Percentiles rank a stretch among this genome's conserved stretches.
These are phyloP conservation scores for Drosophila murphyi DNA, from an alignment of 1,140 invertebrate species.

Conservation along the genomic window DNA sequence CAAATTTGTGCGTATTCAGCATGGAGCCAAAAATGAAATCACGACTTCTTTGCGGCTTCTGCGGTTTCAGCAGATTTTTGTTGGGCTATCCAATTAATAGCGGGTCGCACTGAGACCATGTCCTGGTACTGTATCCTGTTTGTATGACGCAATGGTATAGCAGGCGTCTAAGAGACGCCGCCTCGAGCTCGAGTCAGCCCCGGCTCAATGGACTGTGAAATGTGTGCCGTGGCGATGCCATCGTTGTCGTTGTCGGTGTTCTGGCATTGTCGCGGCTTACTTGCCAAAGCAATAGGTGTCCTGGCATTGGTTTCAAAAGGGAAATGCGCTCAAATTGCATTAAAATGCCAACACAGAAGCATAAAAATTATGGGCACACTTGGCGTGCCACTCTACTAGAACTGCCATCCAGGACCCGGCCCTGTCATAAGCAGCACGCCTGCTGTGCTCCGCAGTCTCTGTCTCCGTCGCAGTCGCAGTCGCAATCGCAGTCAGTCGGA, in stretches of 20 bases:
- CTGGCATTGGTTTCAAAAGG: constrained; percentile 82
- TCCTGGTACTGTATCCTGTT: constrained; percentile 55
- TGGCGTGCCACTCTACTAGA: constrained; percentile 48
- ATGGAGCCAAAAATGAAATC: constrained; percentile 57
- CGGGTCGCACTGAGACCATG: constrained; percentile 12
- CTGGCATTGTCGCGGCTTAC: constrained; percentile 56
- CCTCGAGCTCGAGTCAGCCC: constrained; percentile 21
- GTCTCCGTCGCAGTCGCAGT: constrained; percentile 41
- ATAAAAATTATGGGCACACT: constrained; percentile 81
- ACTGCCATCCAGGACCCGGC: constrained; percentile 18
- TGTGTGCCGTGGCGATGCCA: constrained; percentile 58
- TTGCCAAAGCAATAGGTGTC: constrained; percentile 83
- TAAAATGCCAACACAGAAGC: constrained; percentile 81
- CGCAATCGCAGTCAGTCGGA: constrained; percentile 61
- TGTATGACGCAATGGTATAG: constrained; percentile 67
- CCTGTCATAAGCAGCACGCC: constrained; percentile 78
- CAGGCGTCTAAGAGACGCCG: constrained; percentile 63
- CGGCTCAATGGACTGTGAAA: constrained; percentile 79
- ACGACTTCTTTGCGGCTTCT: constrained; percentile 48
- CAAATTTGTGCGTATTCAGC: constrained; percentile 72
- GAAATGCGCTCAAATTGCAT: constrained; percentile 81
- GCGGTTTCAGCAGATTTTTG: constrained; percentile 65
- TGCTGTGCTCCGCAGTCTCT: constrained; percentile 57
- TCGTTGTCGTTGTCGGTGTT: constrained; percentile 22
- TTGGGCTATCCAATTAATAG: constrained; percentile 66